phyloP scores from a whole-genome alignment of 2,888 invertebrate genomes.

The Eupithecia subfuscata region DNA sequence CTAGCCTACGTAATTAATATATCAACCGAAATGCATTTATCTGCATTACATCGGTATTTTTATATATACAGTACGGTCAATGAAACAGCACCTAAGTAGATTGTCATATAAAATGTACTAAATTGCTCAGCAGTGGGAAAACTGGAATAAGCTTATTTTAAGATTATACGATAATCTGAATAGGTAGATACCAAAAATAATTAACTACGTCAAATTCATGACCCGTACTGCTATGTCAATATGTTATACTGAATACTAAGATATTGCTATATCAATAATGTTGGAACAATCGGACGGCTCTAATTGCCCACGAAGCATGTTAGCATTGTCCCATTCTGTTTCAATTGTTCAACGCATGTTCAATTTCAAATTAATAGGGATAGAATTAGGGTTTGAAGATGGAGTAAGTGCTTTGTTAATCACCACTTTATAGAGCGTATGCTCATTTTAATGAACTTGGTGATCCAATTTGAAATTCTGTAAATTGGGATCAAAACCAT shows the following conservation, averaged over 20 bases:
- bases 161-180: not conserved
- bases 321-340: slow-evolving; percentile 58
- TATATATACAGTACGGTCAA: not conserved
- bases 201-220: not conserved
- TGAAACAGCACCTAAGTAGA: not conserved
- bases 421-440: slow-evolving; percentile 51
- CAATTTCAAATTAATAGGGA: slow-evolving; percentile 70
- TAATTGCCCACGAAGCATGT: slow-evolving; percentile 72
- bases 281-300: slow-evolving; percentile 48
- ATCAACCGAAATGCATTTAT: not conserved
- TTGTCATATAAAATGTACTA: not conserved
- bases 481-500: slow-evolving; percentile 23
- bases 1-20: not conserved
- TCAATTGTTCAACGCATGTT: slow-evolving; percentile 69
- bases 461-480: slow-evolving; percentile 54
- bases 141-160: not conserved
- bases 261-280: slow-evolving; percentile 28
- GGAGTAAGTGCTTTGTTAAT: slow-evolving; percentile 63
- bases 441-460: slow-evolving; percentile 64
- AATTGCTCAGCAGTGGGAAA: not conserved
- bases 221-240: not conserved
- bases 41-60: not conserved
- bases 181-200: not conserved
- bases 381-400: slow-evolving; percentile 62
- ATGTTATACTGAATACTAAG: slow-evolving; percentile 4